phyloP scores from a whole-genome alignment of 2,113 vertebrate species.

The Poeciliopsis occidentalis region DNA sequence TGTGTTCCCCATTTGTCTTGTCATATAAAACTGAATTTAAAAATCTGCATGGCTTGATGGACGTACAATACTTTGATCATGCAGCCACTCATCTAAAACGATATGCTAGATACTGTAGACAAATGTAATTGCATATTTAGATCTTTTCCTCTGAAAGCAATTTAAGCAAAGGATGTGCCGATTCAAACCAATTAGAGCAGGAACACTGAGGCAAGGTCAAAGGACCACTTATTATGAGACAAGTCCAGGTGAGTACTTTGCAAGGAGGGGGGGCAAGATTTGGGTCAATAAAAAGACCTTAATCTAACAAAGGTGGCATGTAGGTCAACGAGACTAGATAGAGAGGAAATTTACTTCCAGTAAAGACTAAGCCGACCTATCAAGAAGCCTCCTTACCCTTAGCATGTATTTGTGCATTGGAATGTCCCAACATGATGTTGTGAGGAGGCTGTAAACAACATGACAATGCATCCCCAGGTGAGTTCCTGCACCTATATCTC shows the following conservation, averaged over 20 bases:
- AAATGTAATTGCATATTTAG: background rate
- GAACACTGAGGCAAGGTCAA: conserved; percentile 37
- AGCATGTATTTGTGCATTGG: background rate
- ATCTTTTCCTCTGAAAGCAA: conserved; percentile 31
- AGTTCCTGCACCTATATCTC: conserved; percentile 31
- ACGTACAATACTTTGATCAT: background rate
- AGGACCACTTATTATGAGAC: conserved; percentile 19
- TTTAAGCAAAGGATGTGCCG: conserved; percentile 21
- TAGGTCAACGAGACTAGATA: conserved; percentile 38
- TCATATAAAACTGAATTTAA: background rate
- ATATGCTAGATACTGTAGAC: background rate
- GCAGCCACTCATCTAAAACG: background rate
- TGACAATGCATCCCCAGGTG: conserved; percentile 26
- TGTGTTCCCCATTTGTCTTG: conserved; percentile 1
- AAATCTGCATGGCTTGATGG: background rate
- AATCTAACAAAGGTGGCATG: conserved; percentile 8
- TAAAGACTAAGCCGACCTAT: conserved; percentile 10
- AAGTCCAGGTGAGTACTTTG: conserved; percentile 46
- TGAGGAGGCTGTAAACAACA: background rate
- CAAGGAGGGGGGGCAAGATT: conserved; percentile 25
- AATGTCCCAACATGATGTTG: background rate
- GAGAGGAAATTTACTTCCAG: conserved; percentile 22
- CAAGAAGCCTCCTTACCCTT: background rate
- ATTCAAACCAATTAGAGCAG: conserved; percentile 49
- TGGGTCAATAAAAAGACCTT: conserved; percentile 31